Conservation (phyloP, 2,888 invertebrate genomes). For the Drosophila engyochracea region DNA sequence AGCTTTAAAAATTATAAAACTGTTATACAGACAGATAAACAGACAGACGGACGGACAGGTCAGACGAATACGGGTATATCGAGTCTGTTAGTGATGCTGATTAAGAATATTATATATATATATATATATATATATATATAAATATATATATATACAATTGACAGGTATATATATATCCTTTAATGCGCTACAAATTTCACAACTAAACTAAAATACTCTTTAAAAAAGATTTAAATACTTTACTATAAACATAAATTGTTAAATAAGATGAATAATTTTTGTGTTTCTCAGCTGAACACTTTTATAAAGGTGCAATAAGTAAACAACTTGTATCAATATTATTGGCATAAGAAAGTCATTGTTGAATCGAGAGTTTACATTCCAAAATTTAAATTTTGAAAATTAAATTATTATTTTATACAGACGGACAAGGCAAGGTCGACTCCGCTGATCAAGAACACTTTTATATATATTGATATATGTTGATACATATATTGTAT, state of each 20-base stretch:
- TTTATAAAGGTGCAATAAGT: neutral
- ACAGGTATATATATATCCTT: no score
- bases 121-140: neutral
- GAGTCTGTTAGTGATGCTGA: neutral
- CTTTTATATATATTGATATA: neutral
- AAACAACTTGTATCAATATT: neutral
- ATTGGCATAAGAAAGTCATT: neutral
- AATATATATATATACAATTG: neutral
- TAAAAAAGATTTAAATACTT: neutral
- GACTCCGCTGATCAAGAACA: neutral
- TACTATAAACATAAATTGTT: neutral
- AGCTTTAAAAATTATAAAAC: no score
- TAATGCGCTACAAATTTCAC: neutral
- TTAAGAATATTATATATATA: neutral
- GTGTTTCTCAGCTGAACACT: no score
- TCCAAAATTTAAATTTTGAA: accelerated
- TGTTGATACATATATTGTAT: neutral
- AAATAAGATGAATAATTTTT: no score
- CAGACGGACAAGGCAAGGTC: neutral
- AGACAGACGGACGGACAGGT: no score
- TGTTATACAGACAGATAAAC: accelerated
- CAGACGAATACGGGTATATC: no score
- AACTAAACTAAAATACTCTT: no score
- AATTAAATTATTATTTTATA: neutral
- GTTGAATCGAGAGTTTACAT: neutral